These are phyloP conservation scores for Meandrusa payeni DNA, from an alignment of 2,888 invertebrate species.

Conservation along the genomic window DNA sequence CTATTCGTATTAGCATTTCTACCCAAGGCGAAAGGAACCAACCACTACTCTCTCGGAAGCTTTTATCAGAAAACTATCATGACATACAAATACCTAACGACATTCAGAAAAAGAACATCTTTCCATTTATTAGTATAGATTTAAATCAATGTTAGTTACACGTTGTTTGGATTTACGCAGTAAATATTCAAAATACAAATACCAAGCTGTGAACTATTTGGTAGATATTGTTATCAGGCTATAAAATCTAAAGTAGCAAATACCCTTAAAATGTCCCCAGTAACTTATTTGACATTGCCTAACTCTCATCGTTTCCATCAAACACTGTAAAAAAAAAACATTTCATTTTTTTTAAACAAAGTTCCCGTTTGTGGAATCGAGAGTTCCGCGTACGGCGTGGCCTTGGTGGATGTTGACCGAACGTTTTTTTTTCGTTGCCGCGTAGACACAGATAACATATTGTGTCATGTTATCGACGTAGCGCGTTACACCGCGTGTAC, in stretches of 20 bases:
- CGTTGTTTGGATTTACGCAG: too few relatives aligned
- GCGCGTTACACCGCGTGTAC: conserved; percentile 8
- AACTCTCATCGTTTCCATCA: conserved; percentile 33
- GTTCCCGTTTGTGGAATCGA: conserved; percentile 40
- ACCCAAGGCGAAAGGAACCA: too few relatives aligned
- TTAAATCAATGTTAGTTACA: too few relatives aligned
- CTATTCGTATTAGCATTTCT: too few relatives aligned
- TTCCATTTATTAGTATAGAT: too few relatives aligned
- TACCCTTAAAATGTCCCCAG: conserved; percentile 53
- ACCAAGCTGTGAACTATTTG: conserved; percentile 23
- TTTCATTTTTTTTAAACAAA: conserved; percentile 29
- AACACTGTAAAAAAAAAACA: conserved; percentile 26
- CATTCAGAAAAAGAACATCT: too few relatives aligned
- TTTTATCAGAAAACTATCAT: too few relatives aligned
- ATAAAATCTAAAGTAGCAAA: conserved; percentile 36
- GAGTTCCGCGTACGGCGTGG: conserved; percentile 63
- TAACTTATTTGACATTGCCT: conserved; percentile 63
- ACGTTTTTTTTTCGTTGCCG: conserved; percentile 54
- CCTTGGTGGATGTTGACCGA: conserved; percentile 65
- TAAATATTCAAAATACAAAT: conserved; percentile 18
- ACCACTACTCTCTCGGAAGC: too few relatives aligned
- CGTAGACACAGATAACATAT: conserved; percentile 57
- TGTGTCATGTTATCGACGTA: conserved; percentile 53
- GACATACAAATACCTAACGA: too few relatives aligned
- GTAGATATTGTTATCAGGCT: conserved; percentile 38